phyloP scores from a whole-genome alignment of 2,797 vertebrate genomes.

The Sylvia borin region DNA sequence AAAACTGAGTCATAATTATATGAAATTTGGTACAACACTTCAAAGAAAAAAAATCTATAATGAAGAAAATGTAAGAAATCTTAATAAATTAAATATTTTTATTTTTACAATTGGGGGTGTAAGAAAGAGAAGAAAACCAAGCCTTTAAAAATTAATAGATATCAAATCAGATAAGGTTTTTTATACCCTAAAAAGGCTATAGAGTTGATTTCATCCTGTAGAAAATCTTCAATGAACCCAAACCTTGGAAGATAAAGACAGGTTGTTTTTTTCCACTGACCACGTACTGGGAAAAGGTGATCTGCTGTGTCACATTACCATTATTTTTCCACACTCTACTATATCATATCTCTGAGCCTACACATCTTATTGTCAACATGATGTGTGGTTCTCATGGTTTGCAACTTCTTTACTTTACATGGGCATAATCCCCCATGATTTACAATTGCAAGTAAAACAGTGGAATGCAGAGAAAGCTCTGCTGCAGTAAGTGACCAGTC shows the following conservation, averaged over 20 bases:
- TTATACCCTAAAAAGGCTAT: background rate
- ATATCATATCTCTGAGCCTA: background rate
- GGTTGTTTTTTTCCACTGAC: background rate
- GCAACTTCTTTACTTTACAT: background rate
- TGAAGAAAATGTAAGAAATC: background rate
- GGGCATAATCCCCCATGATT: background rate
- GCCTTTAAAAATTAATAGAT: background rate
- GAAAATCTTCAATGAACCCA: background rate
- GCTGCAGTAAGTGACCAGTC: background rate
- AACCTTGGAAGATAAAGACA: background rate
- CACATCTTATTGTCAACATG: background rate
- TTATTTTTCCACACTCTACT: background rate
- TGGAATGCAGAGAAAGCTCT: background rate
- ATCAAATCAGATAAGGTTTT: background rate
- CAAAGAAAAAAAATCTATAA: background rate
- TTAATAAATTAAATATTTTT: background rate
- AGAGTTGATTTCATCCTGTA: background rate
- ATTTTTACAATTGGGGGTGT: rapidly evolving
- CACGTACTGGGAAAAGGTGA: rapidly evolving
- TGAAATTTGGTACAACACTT: background rate
- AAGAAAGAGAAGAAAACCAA: background rate
- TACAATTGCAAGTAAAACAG: background rate
- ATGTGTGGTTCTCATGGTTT: background rate
- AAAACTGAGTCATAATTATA: background rate
- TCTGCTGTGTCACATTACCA: background rate